Conservation (phyloP, 1,140 invertebrate species). For the Drosophila kohkoa region DNA sequence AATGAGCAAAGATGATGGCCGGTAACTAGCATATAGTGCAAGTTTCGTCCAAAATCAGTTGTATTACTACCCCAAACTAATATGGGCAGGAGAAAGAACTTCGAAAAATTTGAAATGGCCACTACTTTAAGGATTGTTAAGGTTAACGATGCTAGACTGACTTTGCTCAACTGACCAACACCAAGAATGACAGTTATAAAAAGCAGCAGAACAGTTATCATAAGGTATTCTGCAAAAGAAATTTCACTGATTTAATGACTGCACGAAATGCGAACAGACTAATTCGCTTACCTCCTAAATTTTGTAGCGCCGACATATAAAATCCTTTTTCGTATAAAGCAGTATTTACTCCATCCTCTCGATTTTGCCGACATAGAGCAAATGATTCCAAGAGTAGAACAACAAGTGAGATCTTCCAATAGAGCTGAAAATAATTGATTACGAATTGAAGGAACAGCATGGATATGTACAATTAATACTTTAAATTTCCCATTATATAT, state of each 20-base stretch:
- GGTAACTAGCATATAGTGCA: conserved; percentile 73
- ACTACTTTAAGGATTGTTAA: conserved; percentile 81
- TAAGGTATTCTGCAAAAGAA: conserved; percentile 66
- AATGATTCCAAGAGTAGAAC: conserved; percentile 87
- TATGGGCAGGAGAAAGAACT: conserved; percentile 85
- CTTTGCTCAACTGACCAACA: conserved; percentile 23
- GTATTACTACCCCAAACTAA: conserved; percentile 85
- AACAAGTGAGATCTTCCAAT: conserved; percentile 88
- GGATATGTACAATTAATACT: conserved; percentile 70
- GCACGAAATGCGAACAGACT: no score
- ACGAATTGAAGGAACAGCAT: background rate
- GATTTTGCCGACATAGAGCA: conserved; percentile 85
- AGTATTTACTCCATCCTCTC: conserved; percentile 64
- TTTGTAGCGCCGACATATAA: conserved; percentile 84
- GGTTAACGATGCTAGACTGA: conserved; percentile 38
- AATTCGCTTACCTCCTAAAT: conserved; percentile 68
- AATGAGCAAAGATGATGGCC: conserved; percentile 73
- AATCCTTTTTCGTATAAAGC: conserved; percentile 86
- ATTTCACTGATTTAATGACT: background rate
- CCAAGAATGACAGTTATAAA: conserved; percentile 48
- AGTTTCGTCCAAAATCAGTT: conserved; percentile 71
- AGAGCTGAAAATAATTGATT: conserved; percentile 84
- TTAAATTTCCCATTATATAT: conserved; percentile 91
- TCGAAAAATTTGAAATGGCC: conserved; percentile 85
- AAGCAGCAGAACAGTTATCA: conserved; percentile 62